Base-by-base conservation (phyloP, 2,113 vertebrate genomes). In the Osmerus mordax region DNA sequence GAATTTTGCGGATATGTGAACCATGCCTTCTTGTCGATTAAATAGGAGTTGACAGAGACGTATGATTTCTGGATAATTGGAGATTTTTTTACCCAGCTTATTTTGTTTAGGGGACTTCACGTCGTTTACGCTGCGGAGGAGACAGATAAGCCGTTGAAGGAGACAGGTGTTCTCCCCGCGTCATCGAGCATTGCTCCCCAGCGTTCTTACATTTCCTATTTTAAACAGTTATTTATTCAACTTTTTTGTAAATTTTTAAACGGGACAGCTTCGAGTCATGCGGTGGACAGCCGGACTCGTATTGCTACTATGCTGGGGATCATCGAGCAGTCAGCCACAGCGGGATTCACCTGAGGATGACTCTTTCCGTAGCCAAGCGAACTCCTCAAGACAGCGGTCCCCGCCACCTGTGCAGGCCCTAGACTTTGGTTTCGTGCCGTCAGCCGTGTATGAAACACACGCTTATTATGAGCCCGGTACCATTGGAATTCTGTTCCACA, bases 361-460 rank as follows among this genome's bases (percentile, higher is more conserved):
- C 16, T 3, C 8, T 3, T 6, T n/a, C 61, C 78, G 23, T 15
- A 18, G 29, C 25, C 29, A 84, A 9, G 62, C 67, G 16, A 85
- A 81, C 64, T 23, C 81, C 55, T 78, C 65, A 67, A 78, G 79
- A 14, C 84, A 84, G 81, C 83, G 84, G 41, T 79, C 85, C 36
- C 84, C 79, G 71, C 88, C 83, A 4, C 91, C 87, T 11, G 76
- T 83, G 60, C 90, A 87, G 70, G 86, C 81, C 56, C 36, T 96
- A 91, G 90, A 94, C 77, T 98, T 97, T 84, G 93, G 94, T 16
- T 95, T 91, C 83, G 93, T 98, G 13, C 96, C 95, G 14, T 11
- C 90, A 16, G 85, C 81, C 13, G 89, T 87, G 1, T 98, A 97
- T 65, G 93, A 95, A 64, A 97, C 97, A 7, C 89, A 89, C 55